These are phyloP conservation scores for Philotrypesis tridentata DNA, from an alignment of 1,140 invertebrate genomes.

Conservation along the genomic window DNA sequence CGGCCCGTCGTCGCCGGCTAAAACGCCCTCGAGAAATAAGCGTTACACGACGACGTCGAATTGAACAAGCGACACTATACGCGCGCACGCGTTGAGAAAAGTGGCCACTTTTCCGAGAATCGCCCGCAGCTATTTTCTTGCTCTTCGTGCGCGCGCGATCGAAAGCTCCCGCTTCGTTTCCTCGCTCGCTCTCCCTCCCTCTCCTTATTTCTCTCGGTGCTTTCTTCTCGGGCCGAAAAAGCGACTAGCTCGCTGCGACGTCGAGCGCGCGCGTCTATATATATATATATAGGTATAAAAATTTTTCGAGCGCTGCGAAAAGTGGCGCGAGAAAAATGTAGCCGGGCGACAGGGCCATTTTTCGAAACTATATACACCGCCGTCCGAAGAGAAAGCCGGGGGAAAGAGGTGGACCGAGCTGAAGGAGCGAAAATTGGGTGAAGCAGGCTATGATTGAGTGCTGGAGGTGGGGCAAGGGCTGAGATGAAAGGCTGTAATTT, in stretches of 20 bases:
- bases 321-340: background rate
- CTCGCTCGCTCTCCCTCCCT: constrained; percentile 26
- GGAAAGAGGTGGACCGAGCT: background rate
- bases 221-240: constrained; percentile 28
- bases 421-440: background rate
- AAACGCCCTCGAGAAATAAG: constrained; percentile 36
- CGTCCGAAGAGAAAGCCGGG: background rate
- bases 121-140: constrained; percentile 39
- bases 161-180: constrained; percentile 23
- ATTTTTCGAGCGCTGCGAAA: constrained; percentile 24
- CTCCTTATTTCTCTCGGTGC: background rate
- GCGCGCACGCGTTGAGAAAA: background rate
- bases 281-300: constrained; percentile 36
- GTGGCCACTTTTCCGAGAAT: constrained; percentile 45
- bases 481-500: background rate
- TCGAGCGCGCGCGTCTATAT: background rate
- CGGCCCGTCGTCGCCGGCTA: constrained; percentile 1
- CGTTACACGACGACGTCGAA: constrained; percentile 24
- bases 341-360: constrained; percentile 21
- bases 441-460: constrained; percentile 9
- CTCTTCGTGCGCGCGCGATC: constrained; percentile 18
- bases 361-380: constrained; percentile 32
- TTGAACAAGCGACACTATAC: constrained; percentile 8
- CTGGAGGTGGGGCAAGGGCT: background rate
- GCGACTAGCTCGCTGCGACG: background rate